Percentiles rank a stretch among this genome's conserved stretches.
phyloP scores from a whole-genome alignment of 2,113 vertebrate genomes.

The Sebastes fasciatus region DNA sequence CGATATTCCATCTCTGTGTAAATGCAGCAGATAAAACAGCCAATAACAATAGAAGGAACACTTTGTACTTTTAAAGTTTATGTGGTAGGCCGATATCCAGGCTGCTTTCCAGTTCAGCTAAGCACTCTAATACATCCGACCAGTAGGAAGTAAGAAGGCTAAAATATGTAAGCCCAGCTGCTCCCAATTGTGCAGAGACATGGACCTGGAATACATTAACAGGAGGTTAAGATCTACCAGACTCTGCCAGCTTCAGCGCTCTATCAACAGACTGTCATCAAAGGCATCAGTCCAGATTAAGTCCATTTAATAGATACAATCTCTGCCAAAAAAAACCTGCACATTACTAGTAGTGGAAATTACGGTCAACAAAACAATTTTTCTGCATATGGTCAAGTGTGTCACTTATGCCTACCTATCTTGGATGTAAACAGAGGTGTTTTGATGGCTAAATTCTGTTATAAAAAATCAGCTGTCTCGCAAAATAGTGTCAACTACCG shows the following conservation, averaged over 20 bases:
- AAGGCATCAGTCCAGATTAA: constrained; percentile 25
- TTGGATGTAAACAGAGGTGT: not conserved
- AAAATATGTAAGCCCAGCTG: constrained; percentile 70
- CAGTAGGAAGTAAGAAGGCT: constrained; percentile 49
- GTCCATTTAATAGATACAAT: not conserved
- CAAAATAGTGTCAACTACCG: not conserved
- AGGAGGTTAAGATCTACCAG: constrained; percentile 38
- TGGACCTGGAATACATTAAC: constrained; percentile 60
- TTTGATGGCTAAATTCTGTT: not conserved
- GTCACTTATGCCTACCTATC: not conserved
- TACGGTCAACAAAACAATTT: not conserved
- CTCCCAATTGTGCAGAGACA: constrained; percentile 63
- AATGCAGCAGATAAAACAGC: constrained; percentile 11
- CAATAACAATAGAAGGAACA: constrained; percentile 36
- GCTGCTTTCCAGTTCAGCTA: constrained; percentile 37
- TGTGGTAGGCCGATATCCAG: constrained; percentile 24
- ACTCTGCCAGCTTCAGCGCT: constrained; percentile 29
- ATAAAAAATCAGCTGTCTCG: not conserved
- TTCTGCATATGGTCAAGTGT: not conserved
- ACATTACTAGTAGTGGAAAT: constrained; percentile 23
- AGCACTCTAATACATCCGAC: constrained; percentile 46
- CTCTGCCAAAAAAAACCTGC: not conserved
- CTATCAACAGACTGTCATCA: constrained; percentile 35
- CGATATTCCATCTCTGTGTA: constrained; percentile 1
- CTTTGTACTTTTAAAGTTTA: constrained; percentile 52